Conservation (phyloP, 2,888 invertebrate genomes). For the Chymomyza procnemis region DNA sequence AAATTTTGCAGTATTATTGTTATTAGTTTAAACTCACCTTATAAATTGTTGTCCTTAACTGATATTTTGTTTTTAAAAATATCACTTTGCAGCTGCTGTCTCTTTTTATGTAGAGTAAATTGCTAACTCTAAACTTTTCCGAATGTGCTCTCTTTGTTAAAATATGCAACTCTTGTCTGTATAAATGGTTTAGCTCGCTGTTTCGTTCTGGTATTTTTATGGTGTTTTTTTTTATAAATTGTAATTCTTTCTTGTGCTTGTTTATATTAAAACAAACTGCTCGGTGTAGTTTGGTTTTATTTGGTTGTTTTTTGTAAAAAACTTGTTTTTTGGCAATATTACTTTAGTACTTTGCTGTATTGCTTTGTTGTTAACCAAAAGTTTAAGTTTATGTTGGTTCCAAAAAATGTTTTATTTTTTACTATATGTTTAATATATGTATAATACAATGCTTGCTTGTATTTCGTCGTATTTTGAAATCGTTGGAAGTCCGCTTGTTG, state of each 20-base stretch:
- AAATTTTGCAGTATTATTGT: no score
- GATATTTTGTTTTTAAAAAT: constrained; percentile 64
- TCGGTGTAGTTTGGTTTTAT: constrained; percentile 15
- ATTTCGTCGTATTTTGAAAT: constrained; percentile 76
- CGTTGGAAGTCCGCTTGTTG: constrained; percentile 75
- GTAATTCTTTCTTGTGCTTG: background rate
- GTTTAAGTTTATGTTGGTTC: background rate
- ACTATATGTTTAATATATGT: constrained; percentile 33
- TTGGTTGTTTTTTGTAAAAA: constrained; percentile 20
- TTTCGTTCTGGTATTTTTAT: constrained; percentile 1
- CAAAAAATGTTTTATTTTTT: constrained; percentile 6
- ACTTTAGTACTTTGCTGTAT: constrained; percentile 5
- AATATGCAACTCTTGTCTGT: constrained; percentile 11
- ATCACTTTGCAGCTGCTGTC: constrained; percentile 61
- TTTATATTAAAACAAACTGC: background rate
- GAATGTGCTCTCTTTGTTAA: background rate
- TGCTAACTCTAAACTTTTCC: background rate
- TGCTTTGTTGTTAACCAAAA: no score
- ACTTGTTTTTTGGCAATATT: constrained; percentile 1
- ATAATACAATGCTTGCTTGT: no score
- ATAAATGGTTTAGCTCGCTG: constrained; percentile 59
- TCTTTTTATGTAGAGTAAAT: background rate
- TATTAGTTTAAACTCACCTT: constrained; percentile 46
- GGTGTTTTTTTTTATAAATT: background rate
- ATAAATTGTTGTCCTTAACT: constrained; percentile 67